phyloP scores from a whole-genome alignment of 2,797 vertebrate species.

The Gallinago stenura region DNA sequence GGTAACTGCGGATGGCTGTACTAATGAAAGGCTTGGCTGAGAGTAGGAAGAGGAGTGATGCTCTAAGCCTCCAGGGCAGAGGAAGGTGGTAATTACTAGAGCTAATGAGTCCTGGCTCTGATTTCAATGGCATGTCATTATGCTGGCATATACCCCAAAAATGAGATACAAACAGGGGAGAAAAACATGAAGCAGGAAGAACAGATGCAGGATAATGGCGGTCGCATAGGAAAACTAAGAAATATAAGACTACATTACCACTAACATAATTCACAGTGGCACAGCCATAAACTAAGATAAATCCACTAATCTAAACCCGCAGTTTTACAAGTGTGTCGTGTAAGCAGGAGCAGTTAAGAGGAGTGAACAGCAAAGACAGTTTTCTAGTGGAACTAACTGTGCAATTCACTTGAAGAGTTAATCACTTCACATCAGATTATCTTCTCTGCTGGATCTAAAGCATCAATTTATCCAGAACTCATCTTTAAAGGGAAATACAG shows the following conservation, averaged over 20 bases:
- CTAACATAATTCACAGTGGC: neutral
- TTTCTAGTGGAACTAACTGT: neutral
- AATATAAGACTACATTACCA: neutral
- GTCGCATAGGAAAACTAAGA: neutral
- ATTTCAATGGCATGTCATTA: neutral
- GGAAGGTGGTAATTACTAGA: neutral
- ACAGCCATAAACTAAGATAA: neutral
- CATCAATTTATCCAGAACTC: neutral
- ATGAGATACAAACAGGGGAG: neutral
- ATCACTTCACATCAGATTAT: neutral
- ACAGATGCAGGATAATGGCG: neutral
- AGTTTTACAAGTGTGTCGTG: neutral
- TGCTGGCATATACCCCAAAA: neutral
- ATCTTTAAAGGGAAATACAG: neutral
- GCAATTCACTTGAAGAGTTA: neutral
- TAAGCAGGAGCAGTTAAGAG: neutral
- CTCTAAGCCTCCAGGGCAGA: neutral
- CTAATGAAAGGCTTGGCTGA: neutral
- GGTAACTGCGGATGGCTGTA: neutral
- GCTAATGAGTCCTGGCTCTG: constrained; percentile 9
- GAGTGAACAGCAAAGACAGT: neutral
- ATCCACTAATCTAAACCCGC: neutral
- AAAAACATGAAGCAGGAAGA: neutral
- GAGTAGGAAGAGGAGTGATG: neutral
- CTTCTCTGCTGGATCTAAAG: constrained; percentile 4